phyloP scores from a whole-genome alignment of 2,888 invertebrate genomes.

The Dione vanillae region DNA sequence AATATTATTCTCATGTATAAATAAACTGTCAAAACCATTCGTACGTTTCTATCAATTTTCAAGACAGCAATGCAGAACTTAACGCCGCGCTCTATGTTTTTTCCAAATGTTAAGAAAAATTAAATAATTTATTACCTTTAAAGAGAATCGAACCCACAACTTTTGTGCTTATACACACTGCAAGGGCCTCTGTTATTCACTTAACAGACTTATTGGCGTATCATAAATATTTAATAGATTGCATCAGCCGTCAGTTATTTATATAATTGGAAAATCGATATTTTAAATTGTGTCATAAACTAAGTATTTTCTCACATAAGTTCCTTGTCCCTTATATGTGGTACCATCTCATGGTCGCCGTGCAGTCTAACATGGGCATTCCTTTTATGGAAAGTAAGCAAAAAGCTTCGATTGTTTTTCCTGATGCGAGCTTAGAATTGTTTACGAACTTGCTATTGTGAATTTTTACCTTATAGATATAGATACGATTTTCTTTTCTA shows the following conservation, averaged over 20 bases:
- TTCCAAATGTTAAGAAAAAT: neutral
- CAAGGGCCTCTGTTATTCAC: neutral
- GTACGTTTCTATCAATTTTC: no score
- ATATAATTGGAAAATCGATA: constrained; percentile 4
- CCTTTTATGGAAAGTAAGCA: constrained; percentile 41
- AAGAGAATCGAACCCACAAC: neutral
- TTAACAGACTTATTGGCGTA: neutral
- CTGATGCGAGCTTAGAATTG: constrained; percentile 5
- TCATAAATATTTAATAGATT: neutral
- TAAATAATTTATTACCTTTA: no score
- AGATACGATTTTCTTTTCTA: no score
- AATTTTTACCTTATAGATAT: neutral
- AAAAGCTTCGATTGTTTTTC: constrained; percentile 12
- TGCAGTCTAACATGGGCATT: constrained; percentile 48
- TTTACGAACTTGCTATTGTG: neutral
- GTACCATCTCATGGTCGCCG: constrained; percentile 48
- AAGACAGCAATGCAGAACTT: no score
- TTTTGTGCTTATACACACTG: no score
- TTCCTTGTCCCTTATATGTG: constrained; percentile 43
- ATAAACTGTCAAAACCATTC: no score
- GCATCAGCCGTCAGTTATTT: constrained; percentile 6
- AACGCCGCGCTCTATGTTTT: no score
- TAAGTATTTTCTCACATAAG: constrained; percentile 51
- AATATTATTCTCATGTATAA: no score
- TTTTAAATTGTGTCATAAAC: constrained; percentile 45